These are phyloP conservation scores for Eudemis profundana DNA, from an alignment of 2,888 invertebrate genomes.

Conservation along the genomic window DNA sequence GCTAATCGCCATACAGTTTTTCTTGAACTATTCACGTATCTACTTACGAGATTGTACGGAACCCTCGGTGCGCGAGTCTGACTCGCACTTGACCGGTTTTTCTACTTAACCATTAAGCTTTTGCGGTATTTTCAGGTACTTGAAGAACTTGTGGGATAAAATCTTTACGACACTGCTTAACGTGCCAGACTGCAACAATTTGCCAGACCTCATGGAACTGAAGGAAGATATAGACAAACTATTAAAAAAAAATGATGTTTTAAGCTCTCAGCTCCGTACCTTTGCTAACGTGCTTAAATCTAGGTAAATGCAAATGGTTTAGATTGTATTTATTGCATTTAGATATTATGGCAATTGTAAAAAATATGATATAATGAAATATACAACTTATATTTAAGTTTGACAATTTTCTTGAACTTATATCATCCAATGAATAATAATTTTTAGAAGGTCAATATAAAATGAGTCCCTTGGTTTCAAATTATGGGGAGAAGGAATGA, in stretches of 20 bases:
- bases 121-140: constrained; percentile 83
- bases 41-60: too few relatives aligned
- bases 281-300: constrained; percentile 84
- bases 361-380: constrained; percentile 73
- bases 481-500: background rate
- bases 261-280: constrained; percentile 74
- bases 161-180: constrained; percentile 93
- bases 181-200: constrained; percentile 89
- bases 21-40: too few relatives aligned
- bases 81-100: too few relatives aligned
- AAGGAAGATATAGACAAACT: constrained; percentile 78
- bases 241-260: constrained; percentile 69
- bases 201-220: constrained; percentile 89
- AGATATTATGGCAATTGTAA: constrained; percentile 78
- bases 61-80: too few relatives aligned
- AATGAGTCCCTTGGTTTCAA: background rate
- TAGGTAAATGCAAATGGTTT: constrained; percentile 72
- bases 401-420: constrained; percentile 62
- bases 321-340: constrained; percentile 83
- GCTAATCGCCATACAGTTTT: too few relatives aligned
- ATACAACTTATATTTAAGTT: constrained; percentile 69
- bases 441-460: constrained; percentile 33
- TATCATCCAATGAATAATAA: constrained; percentile 57
- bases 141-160: constrained; percentile 91
- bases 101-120: too few relatives aligned